phyloP scores from a whole-genome alignment of 2,888 invertebrate genomes.

The Sicus ferrugineus region DNA sequence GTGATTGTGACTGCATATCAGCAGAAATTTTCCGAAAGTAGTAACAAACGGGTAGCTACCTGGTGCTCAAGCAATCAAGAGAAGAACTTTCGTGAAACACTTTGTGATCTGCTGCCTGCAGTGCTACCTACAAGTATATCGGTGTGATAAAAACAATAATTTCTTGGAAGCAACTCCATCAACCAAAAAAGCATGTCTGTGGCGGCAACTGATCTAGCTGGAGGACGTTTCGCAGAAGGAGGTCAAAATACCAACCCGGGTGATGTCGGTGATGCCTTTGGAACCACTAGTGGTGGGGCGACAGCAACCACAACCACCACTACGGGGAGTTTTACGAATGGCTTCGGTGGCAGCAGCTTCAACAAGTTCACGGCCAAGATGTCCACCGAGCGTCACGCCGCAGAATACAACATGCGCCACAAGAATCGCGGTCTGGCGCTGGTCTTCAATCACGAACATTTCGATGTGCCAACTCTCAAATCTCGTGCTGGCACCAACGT shows the following conservation, averaged over 20 bases:
- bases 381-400: slow-evolving; percentile 74
- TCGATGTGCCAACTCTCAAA: slow-evolving; percentile 76
- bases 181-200: background rate
- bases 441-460: slow-evolving; percentile 90
- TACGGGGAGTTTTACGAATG: slow-evolving; percentile 35
- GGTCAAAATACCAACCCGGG: slow-evolving; percentile 50
- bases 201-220: slow-evolving; percentile 48
- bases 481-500: slow-evolving; percentile 84
- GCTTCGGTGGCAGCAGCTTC: slow-evolving; percentile 48
- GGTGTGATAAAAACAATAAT: background rate
- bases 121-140: background rate
- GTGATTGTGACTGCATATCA: background rate
- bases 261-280: slow-evolving; percentile 56
- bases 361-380: slow-evolving; percentile 65
- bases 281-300: slow-evolving; percentile 35
- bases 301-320: slow-evolving; percentile 11
- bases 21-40: background rate
- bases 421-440: slow-evolving; percentile 81
- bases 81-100: background rate
- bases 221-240: slow-evolving; percentile 35
- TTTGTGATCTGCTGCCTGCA: background rate
- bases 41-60: background rate
- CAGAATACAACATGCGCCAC: slow-evolving; percentile 88
- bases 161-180: background rate
- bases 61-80: background rate